These are phyloP conservation scores for Philaenus spumarius DNA, from an alignment of 1,140 invertebrate species.

Conservation along the genomic window DNA sequence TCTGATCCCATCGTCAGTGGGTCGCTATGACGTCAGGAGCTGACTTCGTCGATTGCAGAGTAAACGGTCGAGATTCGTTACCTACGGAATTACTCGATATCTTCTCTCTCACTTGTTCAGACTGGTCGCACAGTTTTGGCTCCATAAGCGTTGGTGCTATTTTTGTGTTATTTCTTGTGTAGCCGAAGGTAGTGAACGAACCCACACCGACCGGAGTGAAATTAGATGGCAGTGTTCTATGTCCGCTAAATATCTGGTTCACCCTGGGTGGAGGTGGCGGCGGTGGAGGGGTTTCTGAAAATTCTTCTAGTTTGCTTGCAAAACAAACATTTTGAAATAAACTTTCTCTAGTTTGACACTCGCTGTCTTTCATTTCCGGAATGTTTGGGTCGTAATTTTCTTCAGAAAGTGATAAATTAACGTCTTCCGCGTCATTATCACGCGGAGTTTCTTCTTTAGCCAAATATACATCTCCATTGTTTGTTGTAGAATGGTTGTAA, in stretches of 20 bases:
- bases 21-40: slow-evolving; percentile 76
- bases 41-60: slow-evolving; percentile 71
- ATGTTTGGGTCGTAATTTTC: neutral
- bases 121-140: neutral
- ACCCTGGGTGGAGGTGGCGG: slow-evolving; percentile 14
- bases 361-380: slow-evolving; percentile 5
- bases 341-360: neutral
- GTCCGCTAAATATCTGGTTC: neutral
- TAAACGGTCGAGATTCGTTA: slow-evolving; percentile 47
- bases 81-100: neutral
- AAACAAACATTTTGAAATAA: slow-evolving; percentile 1
- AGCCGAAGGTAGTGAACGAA: slow-evolving; percentile 48
- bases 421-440: neutral
- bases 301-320: neutral
- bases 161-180: slow-evolving; percentile 34
- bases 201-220: neutral
- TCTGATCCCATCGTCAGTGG: slow-evolving; percentile 14
- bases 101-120: neutral
- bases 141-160: neutral
- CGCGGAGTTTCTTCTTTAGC: neutral
- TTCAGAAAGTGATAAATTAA: neutral
- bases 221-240: neutral
- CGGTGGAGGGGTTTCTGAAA: slow-evolving; percentile 24
- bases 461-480: neutral
- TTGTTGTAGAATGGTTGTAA: slow-evolving; percentile 15